A percentile compares a stretch with the other conserved stretches of the same genome.
Evolutionary conservation across 2,797 vertebrate genomes (phyloP).

Genomic region (Molossus molossus): DNA sequence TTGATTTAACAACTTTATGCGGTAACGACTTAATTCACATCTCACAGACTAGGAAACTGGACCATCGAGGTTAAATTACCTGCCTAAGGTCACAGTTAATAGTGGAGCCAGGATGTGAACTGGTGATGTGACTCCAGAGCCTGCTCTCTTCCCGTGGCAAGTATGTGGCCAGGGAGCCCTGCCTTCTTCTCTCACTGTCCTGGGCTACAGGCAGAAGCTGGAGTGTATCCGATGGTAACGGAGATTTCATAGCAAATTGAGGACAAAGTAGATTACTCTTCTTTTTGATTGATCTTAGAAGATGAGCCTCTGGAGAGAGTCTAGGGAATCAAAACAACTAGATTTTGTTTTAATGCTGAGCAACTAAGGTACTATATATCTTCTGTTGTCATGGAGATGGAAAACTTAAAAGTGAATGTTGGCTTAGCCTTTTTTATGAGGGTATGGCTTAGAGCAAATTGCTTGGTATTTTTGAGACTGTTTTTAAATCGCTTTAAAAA

Average conservation of each 20-base stretch:
- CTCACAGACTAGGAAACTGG: not conserved
- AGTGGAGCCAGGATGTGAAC: not conserved
- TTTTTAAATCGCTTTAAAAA: constrained; percentile 43
- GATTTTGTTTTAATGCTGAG: constrained; percentile 60
- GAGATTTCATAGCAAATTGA: not conserved
- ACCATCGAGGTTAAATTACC: not conserved
- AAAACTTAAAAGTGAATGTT: constrained; percentile 32
- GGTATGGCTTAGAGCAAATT: constrained; percentile 39
- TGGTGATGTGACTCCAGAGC: not conserved
- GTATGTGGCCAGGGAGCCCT: not conserved
- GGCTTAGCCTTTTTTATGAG: constrained; percentile 22
- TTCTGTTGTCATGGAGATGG: constrained; percentile 64
- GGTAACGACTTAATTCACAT: not conserved
- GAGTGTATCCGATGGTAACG: not conserved
- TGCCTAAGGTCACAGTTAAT: not conserved
- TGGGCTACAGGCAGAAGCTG: not conserved
- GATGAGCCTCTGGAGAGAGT: constrained; percentile 5
- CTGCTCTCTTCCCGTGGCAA: not conserved
- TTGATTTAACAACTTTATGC: constrained; percentile 26
- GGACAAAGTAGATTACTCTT: not conserved
- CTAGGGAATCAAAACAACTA: constrained; percentile 25
- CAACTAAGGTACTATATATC: not conserved
- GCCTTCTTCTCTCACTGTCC: not conserved
- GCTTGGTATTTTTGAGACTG: not conserved
- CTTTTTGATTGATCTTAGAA: not conserved